phyloP scores from a whole-genome alignment of 2,113 vertebrate genomes.

The Acinonyx jubatus region DNA sequence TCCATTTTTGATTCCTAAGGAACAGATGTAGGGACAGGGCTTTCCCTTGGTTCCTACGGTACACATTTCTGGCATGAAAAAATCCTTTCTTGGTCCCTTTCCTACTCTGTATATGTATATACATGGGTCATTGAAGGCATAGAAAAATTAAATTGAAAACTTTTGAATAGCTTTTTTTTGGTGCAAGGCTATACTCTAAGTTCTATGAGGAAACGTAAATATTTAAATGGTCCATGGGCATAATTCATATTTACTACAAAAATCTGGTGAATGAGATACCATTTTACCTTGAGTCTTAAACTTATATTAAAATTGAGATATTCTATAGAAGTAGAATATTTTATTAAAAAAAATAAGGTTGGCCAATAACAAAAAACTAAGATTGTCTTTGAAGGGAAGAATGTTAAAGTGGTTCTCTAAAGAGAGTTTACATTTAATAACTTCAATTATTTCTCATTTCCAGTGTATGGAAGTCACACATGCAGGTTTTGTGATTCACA shows the following conservation, averaged over 20 bases:
- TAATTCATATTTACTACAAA: conserved; percentile 38
- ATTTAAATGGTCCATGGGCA: not conserved
- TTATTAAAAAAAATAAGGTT: not conserved
- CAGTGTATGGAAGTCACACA: not conserved
- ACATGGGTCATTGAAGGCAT: not conserved
- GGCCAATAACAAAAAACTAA: not conserved
- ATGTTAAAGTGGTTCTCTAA: not conserved
- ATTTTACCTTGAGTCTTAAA: conserved; percentile 45
- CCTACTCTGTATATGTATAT: not conserved
- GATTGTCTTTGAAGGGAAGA: not conserved
- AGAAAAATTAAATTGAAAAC: not conserved
- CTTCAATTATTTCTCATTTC: not conserved
- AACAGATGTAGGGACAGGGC: not conserved
- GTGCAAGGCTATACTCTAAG: not conserved
- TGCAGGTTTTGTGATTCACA: not conserved
- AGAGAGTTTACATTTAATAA: not conserved
- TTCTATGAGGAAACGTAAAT: not conserved
- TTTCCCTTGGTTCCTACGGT: not conserved
- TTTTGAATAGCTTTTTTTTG: not conserved
- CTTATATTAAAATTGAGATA: conserved; percentile 42
- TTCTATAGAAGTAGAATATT: not conserved
- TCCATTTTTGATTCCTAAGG: not conserved
- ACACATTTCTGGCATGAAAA: not conserved
- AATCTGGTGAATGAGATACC: not conserved
- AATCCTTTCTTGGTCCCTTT: not conserved